Conservation (phyloP, 2,888 invertebrate genomes). For the Harpagoxenus sublaevis region DNA sequence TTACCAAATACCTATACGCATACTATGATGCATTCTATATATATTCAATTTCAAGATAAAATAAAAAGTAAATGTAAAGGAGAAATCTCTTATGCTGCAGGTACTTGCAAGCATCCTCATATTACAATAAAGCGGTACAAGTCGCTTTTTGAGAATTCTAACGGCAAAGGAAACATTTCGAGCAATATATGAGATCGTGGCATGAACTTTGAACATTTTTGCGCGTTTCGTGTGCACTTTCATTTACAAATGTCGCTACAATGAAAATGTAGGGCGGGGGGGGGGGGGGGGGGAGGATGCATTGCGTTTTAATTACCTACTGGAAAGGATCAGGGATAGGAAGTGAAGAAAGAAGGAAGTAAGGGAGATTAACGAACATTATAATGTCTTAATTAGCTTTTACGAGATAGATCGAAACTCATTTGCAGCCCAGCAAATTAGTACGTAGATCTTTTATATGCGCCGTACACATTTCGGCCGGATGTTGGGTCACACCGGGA, state of each 20-base stretch:
- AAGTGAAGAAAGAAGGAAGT: background rate
- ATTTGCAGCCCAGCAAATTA: constrained; percentile 31
- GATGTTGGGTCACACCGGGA: constrained; percentile 49
- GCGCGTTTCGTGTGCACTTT: constrained; percentile 5
- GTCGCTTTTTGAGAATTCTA: constrained; percentile 2
- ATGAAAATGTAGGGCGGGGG: background rate
- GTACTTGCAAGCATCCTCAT: background rate
- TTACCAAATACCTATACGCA: background rate
- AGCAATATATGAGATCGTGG: background rate
- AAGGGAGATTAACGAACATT: background rate
- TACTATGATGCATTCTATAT: background rate
- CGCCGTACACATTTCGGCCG: constrained; percentile 51
- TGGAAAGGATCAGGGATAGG: background rate
- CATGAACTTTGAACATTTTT: constrained; percentile 20
- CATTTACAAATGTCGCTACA: background rate
- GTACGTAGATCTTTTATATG: constrained; percentile 37
- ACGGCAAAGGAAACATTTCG: background rate
- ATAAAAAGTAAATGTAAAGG: background rate
- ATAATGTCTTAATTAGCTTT: constrained; percentile 14
- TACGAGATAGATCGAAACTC: background rate
- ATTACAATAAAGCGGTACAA: background rate
- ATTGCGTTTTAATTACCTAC: background rate
- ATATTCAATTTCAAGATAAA: background rate
- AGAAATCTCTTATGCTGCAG: background rate
- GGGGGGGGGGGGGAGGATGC: background rate